Conservation (phyloP, 2,797 vertebrate species). For the Diglossa cyanea region DNA sequence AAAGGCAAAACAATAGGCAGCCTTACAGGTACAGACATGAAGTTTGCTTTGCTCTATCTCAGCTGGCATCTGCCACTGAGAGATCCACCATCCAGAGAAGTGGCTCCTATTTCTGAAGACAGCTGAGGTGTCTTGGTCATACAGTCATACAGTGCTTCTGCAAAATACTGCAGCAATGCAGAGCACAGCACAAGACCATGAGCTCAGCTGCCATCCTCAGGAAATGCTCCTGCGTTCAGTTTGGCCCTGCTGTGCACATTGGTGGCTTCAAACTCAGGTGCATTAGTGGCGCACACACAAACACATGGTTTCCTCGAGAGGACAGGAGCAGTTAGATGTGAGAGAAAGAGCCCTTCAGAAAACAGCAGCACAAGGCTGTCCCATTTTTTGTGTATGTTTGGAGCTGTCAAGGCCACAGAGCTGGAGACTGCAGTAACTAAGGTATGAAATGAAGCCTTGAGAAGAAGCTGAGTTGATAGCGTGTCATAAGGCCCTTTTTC, state of each 20-base stretch:
- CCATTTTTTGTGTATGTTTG: neutral
- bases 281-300: neutral
- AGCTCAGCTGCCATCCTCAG: neutral
- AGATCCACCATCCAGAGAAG: neutral
- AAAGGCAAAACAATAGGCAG: neutral
- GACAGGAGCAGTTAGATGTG: neutral
- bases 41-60: neutral
- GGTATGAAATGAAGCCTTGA: neutral
- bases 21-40: neutral
- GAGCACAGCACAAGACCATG: neutral
- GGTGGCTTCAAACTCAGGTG: neutral
- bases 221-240: neutral
- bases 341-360: neutral
- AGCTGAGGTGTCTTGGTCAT: neutral
- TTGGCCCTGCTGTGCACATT: accelerated
- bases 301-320: neutral
- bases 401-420: neutral
- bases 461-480: neutral
- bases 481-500: neutral
- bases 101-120: neutral
- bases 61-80: neutral
- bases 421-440: neutral
- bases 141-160: neutral
- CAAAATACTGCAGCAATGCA: neutral
- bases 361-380: neutral